phyloP scores from a whole-genome alignment of 2,888 invertebrate species.

The Callyntrura sp. region DNA sequence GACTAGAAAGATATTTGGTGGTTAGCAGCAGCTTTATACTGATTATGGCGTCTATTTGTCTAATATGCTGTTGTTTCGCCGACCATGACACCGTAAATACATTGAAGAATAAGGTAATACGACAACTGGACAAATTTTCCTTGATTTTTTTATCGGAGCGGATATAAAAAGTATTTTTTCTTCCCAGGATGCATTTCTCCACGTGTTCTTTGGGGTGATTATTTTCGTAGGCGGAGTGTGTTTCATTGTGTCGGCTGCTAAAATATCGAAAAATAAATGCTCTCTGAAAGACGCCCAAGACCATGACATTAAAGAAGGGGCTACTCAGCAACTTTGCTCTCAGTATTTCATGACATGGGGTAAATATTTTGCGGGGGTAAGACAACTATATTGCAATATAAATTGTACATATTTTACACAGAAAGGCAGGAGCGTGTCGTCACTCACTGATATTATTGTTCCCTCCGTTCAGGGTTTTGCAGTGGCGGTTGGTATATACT shows the following conservation, averaged over 20 bases:
- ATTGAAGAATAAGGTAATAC: neutral
- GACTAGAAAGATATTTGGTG: neutral
- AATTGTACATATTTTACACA: neutral
- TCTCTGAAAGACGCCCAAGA: neutral
- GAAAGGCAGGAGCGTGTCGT: neutral
- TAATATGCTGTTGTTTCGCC: constrained; percentile 14
- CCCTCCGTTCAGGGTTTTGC: neutral
- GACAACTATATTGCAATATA: neutral
- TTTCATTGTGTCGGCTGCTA: neutral
- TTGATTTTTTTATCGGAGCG: no score
- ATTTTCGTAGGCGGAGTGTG: neutral
- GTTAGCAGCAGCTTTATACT: neutral
- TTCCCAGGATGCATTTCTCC: constrained; percentile 20
- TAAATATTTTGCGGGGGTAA: constrained; percentile 1
- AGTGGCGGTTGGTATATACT: neutral
- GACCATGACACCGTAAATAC: constrained; percentile 13
- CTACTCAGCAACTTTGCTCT: no score
- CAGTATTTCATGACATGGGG: neutral
- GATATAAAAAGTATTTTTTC: neutral
- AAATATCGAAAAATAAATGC: neutral
- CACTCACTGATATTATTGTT: neutral
- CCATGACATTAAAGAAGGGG: no score
- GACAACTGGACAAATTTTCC: neutral
- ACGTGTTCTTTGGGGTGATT: neutral
- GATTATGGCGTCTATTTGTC: neutral